Evolutionary conservation across 2,888 invertebrate species (phyloP).

Genomic region (Heteromyza rotundicornis): DNA sequence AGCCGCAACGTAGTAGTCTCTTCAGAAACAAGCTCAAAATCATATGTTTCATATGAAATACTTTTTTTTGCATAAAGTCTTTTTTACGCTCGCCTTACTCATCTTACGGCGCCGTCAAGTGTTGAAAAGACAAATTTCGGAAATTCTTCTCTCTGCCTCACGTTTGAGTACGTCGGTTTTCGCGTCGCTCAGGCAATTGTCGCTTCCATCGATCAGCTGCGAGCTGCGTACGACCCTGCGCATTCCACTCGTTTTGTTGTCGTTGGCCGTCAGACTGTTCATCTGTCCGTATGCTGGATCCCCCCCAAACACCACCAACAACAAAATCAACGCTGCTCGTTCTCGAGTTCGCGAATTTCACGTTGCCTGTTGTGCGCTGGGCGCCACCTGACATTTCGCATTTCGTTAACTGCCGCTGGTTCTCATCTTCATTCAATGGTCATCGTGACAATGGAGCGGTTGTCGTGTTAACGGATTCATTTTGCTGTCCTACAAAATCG

Average conservation of each 20-base stretch:
- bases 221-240: not conserved
- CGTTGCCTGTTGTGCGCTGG: slow-evolving; percentile 20
- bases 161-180: slow-evolving; percentile 8
- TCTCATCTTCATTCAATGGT: slow-evolving; percentile 58
- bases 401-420: slow-evolving; percentile 42
- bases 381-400: slow-evolving; percentile 52
- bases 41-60: not conserved
- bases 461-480: slow-evolving; percentile 41
- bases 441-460: slow-evolving; percentile 58
- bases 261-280: not conserved
- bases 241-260: not conserved
- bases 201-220: slow-evolving; percentile 19
- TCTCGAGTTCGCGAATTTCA: slow-evolving; percentile 8
- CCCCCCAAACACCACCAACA: slow-evolving; percentile 7
- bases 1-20: slow-evolving; percentile 22
- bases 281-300: no score
- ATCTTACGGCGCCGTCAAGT: slow-evolving; percentile 21
- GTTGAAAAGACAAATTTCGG: slow-evolving; percentile 34
- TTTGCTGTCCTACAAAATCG: not conserved
- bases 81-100: not conserved
- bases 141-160: not conserved
- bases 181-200: slow-evolving; percentile 8
- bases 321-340: slow-evolving; percentile 21
- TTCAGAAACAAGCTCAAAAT: not conserved
- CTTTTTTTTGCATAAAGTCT: no score